These are phyloP conservation scores for Hetaerina americana DNA, from an alignment of 1,140 invertebrate species.

Conservation along the genomic window DNA sequence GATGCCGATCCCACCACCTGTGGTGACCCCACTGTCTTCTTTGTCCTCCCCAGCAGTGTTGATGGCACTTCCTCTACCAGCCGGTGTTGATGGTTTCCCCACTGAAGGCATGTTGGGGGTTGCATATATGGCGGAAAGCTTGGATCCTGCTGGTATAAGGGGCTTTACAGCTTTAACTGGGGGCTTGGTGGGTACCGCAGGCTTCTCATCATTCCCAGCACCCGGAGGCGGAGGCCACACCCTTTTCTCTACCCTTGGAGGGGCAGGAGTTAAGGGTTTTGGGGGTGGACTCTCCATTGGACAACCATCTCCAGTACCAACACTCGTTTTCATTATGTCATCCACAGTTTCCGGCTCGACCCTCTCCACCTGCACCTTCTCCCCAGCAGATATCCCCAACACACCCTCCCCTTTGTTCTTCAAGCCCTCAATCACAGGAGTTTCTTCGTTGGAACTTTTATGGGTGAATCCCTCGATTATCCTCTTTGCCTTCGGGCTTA, in stretches of 20 bases:
- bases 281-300: not conserved
- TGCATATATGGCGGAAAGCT: conserved; percentile 43
- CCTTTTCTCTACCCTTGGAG: conserved; percentile 22
- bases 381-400: not conserved
- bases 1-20: not conserved
- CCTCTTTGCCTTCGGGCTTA: conserved; percentile 14
- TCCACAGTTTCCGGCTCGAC: conserved; percentile 23
- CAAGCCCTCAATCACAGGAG: not conserved
- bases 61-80: conserved; percentile 28
- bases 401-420: not conserved
- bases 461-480: conserved; percentile 11
- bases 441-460: conserved; percentile 8
- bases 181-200: conserved; percentile 54
- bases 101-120: conserved; percentile 37
- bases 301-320: conserved; percentile 20
- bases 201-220: conserved; percentile 43
- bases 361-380: not conserved
- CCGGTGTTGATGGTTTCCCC: conserved; percentile 1
- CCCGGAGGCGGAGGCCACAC: conserved; percentile 36
- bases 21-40: not conserved
- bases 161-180: conserved; percentile 40
- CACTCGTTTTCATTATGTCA: conserved; percentile 7
- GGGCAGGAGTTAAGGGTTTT: not conserved
- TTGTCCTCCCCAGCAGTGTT: conserved; percentile 14
- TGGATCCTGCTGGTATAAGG: conserved; percentile 23